phyloP scores from a whole-genome alignment of 1,140 invertebrate species.

The Bombus turneri region DNA sequence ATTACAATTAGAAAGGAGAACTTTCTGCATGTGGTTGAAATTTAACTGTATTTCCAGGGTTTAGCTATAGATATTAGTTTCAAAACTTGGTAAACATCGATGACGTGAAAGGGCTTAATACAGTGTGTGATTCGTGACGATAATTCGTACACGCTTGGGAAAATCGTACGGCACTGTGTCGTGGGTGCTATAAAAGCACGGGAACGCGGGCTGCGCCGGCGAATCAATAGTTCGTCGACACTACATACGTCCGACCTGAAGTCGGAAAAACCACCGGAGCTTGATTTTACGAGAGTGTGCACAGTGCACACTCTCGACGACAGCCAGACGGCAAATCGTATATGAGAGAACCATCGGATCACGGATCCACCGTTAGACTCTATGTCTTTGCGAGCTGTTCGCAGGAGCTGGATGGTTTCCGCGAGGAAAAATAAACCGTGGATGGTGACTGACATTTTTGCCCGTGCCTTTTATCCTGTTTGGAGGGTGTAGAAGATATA shows the following conservation, averaged over 20 bases:
- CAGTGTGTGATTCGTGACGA: neutral
- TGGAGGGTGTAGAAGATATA: neutral
- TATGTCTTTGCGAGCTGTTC: neutral
- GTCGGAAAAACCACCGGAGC: slow-evolving; percentile 46
- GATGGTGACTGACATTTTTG: slow-evolving; percentile 30
- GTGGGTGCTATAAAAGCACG: slow-evolving; percentile 27
- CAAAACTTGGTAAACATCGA: neutral
- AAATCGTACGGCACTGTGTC: slow-evolving; percentile 59
- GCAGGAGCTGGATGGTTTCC: neutral
- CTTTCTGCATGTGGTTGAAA: neutral
- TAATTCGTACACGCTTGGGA: slow-evolving; percentile 11
- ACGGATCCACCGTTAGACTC: neutral
- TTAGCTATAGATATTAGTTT: neutral
- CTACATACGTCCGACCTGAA: slow-evolving; percentile 54
- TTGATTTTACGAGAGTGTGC: slow-evolving; percentile 31
- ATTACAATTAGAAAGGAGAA: neutral
- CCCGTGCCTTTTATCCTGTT: neutral
- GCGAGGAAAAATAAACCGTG: slow-evolving; percentile 45
- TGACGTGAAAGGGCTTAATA: neutral
- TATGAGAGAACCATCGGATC: neutral
- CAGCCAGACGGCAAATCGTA: neutral
- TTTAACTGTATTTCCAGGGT: neutral
- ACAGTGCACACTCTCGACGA: neutral
- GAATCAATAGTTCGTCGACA: slow-evolving; percentile 81
- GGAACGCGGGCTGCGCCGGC: slow-evolving; percentile 37